Evolutionary conservation across 2,113 vertebrate species (phyloP).

Genomic region (Thalassoma bifasciatum): DNA sequence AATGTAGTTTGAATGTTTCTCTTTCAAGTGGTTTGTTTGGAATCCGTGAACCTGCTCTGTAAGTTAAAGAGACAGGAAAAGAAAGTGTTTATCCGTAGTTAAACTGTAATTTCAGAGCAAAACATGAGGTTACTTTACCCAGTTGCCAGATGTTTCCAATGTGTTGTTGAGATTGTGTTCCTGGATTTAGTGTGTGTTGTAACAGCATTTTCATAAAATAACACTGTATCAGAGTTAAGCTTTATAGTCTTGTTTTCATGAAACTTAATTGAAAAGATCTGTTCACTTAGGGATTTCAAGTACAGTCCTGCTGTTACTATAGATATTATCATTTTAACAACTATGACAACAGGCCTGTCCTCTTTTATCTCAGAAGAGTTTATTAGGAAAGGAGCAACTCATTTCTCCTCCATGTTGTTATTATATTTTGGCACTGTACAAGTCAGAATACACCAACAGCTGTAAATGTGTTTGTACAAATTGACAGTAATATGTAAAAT

Average conservation of each 20-base stretch:
- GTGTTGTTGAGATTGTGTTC: conserved; percentile 6
- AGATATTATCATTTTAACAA: not conserved
- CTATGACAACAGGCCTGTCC: too few relatives aligned
- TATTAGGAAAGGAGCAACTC: not conserved
- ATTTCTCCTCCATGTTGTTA: not conserved
- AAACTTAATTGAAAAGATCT: conserved; percentile 7
- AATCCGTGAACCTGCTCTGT: not conserved
- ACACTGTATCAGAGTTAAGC: conserved; percentile 1
- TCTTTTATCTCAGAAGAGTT: conserved; percentile 6
- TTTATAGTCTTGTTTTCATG: conserved; percentile 9
- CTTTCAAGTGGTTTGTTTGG: not conserved
- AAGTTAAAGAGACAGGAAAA: not conserved
- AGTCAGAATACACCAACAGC: conserved; percentile 6
- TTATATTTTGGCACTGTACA: not conserved
- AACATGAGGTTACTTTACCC: not conserved
- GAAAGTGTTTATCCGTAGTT: not conserved
- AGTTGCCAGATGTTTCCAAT: not conserved
- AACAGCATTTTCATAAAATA: conserved; percentile 1
- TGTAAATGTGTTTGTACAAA: conserved; percentile 7
- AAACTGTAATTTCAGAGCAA: not conserved
- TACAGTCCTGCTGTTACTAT: not conserved
- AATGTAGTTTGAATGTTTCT: not conserved
- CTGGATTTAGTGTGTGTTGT: conserved; percentile 8
- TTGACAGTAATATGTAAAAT: not conserved
- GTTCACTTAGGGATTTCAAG: not conserved